These are phyloP conservation scores for Stigmatopora nigra DNA, from an alignment of 2,113 vertebrate genomes.

Conservation along the genomic window DNA sequence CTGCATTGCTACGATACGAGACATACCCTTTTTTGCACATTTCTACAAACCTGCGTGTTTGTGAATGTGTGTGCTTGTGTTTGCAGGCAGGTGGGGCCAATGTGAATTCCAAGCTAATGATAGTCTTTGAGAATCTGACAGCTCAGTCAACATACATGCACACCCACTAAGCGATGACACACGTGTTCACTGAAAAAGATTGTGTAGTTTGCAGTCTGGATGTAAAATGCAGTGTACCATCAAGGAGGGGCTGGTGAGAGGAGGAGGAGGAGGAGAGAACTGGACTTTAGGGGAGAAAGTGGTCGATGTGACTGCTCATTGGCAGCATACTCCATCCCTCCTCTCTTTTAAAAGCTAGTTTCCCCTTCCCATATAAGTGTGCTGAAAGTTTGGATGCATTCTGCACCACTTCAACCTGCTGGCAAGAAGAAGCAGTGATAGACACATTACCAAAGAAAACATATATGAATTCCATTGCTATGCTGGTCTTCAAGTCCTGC, in stretches of 20 bases:
- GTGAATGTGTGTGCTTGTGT: constrained; percentile 5
- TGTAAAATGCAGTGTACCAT: constrained; percentile 48
- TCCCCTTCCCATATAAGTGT: constrained; percentile 46
- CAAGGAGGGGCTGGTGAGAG: constrained; percentile 18
- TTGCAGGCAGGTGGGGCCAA: constrained; percentile 58
- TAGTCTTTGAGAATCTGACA: constrained; percentile 58
- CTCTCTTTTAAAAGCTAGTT: constrained; percentile 19
- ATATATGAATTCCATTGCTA: constrained; percentile 53
- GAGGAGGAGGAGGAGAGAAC: constrained; percentile 17
- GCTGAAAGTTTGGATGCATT: constrained; percentile 35
- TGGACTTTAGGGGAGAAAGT: constrained; percentile 45
- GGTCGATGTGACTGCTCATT: constrained; percentile 26
- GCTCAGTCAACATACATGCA: constrained; percentile 56
- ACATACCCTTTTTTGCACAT: constrained; percentile 8
- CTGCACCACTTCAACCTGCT: constrained; percentile 37
- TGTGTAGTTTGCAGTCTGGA: constrained; percentile 32
- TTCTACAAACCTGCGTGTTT: constrained; percentile 23
- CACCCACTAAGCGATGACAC: constrained; percentile 55
- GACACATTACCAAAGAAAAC: constrained; percentile 9
- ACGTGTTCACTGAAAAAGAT: constrained; percentile 44
- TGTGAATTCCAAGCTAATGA: constrained; percentile 64
- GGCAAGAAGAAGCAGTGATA: constrained; percentile 11
- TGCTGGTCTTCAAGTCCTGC: constrained; percentile 77
- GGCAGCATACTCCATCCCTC: constrained; percentile 35
- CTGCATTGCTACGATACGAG: neutral